These are phyloP conservation scores for Ramphastos sulfuratus DNA, from an alignment of 2,113 vertebrate species.

Conservation along the genomic window DNA sequence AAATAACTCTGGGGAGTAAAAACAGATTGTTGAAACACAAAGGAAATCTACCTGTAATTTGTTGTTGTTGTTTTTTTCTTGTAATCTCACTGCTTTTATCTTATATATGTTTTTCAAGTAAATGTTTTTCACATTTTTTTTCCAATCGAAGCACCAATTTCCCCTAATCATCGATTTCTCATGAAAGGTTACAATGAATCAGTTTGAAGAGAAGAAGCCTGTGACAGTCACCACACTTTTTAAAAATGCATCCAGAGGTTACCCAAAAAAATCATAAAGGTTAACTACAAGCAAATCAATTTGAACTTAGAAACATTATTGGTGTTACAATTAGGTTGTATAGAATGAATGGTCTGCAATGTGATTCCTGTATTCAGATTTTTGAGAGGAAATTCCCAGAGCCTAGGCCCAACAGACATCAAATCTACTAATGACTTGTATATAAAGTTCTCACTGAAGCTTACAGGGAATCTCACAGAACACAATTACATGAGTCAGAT, in stretches of 20 bases:
- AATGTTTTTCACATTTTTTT: background rate
- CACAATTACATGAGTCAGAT: background rate
- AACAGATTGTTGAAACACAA: background rate
- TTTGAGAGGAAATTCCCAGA: background rate
- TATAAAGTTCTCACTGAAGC: background rate
- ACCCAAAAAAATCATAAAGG: background rate
- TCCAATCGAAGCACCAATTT: background rate
- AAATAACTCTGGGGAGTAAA: conserved; percentile 81
- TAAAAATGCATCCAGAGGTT: background rate
- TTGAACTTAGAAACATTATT: background rate
- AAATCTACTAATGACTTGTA: background rate
- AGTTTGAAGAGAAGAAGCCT: background rate
- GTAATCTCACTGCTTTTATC: background rate
- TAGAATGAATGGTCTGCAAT: background rate
- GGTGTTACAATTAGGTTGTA: too few relatives aligned
- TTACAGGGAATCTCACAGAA: background rate
- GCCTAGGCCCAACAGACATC: background rate
- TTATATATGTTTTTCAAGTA: rapidly evolving
- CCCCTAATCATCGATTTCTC: background rate
- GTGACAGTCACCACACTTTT: background rate
- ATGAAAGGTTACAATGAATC: background rate
- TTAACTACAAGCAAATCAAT: background rate
- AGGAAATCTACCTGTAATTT: background rate
- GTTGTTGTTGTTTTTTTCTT: background rate
- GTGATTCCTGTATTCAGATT: background rate